A percentile compares a stretch with the other conserved stretches of the same genome.
phyloP scores from a whole-genome alignment of 2,888 invertebrate genomes.

The Lepeophtheirus nordmannii region DNA sequence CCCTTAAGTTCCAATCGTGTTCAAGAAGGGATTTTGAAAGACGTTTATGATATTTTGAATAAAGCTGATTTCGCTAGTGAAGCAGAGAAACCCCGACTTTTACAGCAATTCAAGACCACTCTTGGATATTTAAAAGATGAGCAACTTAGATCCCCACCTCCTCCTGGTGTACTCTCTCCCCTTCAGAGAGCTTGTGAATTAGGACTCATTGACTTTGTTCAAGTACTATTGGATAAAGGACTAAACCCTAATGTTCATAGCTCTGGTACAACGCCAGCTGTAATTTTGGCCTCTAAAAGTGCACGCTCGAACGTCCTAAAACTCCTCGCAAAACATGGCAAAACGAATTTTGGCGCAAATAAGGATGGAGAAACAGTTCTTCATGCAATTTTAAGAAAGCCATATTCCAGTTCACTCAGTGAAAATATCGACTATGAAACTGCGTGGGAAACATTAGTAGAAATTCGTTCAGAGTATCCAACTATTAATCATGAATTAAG shows the following conservation, averaged over 20 bases:
- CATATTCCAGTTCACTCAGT: not conserved
- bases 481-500: constrained; percentile 7
- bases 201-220: not conserved
- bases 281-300: constrained; percentile 14
- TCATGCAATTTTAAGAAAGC: constrained; percentile 9
- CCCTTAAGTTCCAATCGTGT: too few species aligned
- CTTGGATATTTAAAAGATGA: not conserved
- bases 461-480: not conserved
- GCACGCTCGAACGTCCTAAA: not conserved
- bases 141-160: not conserved
- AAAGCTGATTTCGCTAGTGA: not conserved
- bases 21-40: not conserved
- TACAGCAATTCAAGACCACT: not conserved
- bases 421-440: not conserved
- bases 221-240: not conserved
- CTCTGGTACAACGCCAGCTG: constrained; percentile 1
- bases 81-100: too few species aligned
- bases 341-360: constrained; percentile 4
- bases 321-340: not conserved
- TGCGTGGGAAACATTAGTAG: not conserved
- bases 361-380: not conserved
- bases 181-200: constrained; percentile 9
- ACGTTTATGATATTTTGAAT: constrained; percentile 6
- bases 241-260: not conserved
- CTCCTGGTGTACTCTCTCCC: not conserved